Conservation (phyloP, 92 coral and sea anemone species). For the Heteractis magnifica region DNA sequence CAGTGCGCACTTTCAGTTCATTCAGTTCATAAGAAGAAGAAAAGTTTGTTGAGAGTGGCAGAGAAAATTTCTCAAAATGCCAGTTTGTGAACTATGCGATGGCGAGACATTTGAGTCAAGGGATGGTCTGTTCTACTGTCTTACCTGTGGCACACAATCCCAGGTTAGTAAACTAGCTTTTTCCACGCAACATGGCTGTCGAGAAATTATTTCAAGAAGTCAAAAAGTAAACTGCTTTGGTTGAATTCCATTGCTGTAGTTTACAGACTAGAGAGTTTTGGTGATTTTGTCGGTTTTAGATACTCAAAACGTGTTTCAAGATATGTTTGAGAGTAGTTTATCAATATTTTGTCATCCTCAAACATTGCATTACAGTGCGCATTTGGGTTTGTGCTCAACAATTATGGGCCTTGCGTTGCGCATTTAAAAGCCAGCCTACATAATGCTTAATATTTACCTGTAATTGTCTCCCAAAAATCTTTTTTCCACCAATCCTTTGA, state of each 20-base stretch:
- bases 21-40: not conserved
- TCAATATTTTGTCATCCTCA: not conserved
- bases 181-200: not conserved
- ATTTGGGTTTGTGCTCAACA: not conserved
- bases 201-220: not conserved
- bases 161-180: conserved; percentile 50
- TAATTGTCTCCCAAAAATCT: not conserved
- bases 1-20: not conserved
- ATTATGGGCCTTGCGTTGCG: not conserved
- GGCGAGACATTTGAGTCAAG: conserved; percentile 71
- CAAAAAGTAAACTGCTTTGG: too few species aligned
- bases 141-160: conserved; percentile 86
- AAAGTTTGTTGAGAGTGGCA: not conserved
- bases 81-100: conserved; percentile 77
- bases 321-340: too few species aligned
- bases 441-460: not conserved
- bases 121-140: conserved; percentile 85
- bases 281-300: too few species aligned
- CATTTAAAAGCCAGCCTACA: not conserved
- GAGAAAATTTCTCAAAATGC: conserved; percentile 51
- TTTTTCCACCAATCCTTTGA: not conserved
- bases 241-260: too few species aligned
- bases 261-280: too few species aligned
- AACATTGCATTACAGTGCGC: not conserved
- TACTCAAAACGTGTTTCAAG: too few species aligned